Percentiles rank a stretch among this genome's conserved stretches.
These are phyloP conservation scores for Drosophila prolongata DNA, from an alignment of 2,888 invertebrate genomes.

Conservation along the genomic window DNA sequence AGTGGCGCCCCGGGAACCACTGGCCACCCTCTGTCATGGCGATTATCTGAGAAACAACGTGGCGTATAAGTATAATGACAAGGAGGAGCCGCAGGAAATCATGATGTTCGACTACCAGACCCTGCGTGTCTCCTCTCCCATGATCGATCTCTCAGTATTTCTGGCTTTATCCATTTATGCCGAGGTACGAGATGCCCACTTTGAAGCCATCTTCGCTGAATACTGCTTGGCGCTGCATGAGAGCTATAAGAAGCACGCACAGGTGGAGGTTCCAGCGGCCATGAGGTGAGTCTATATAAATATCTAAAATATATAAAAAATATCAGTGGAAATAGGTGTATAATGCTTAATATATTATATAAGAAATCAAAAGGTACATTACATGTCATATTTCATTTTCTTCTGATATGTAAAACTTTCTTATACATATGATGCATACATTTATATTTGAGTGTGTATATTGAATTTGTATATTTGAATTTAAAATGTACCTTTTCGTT, in stretches of 20 bases:
- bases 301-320: no score
- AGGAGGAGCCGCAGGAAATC: slow-evolving; percentile 65
- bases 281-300: slow-evolving; percentile 79
- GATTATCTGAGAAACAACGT: slow-evolving; percentile 84
- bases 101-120: slow-evolving; percentile 85
- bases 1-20: slow-evolving; percentile 79
- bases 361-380: no score
- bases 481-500: no score
- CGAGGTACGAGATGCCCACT: slow-evolving; percentile 75
- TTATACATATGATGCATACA: no score
- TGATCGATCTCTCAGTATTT: slow-evolving; percentile 81
- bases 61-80: slow-evolving; percentile 79
- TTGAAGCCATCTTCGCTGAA: slow-evolving; percentile 75
- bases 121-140: slow-evolving; percentile 81
- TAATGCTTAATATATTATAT: no score
- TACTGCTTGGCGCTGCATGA: slow-evolving; percentile 73
- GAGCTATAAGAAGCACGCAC: slow-evolving; percentile 43
- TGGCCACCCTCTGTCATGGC: slow-evolving; percentile 82
- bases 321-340: no score
- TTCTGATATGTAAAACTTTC: no score
- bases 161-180: slow-evolving; percentile 75
- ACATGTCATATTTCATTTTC: no score
- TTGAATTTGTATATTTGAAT: no score
- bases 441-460: no score
- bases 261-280: slow-evolving; percentile 65